A percentile compares a stretch with the other conserved stretches of the same genome.
These are phyloP conservation scores for Papilio dardanus DNA, from an alignment of 1,140 invertebrate genomes.

Conservation along the genomic window DNA sequence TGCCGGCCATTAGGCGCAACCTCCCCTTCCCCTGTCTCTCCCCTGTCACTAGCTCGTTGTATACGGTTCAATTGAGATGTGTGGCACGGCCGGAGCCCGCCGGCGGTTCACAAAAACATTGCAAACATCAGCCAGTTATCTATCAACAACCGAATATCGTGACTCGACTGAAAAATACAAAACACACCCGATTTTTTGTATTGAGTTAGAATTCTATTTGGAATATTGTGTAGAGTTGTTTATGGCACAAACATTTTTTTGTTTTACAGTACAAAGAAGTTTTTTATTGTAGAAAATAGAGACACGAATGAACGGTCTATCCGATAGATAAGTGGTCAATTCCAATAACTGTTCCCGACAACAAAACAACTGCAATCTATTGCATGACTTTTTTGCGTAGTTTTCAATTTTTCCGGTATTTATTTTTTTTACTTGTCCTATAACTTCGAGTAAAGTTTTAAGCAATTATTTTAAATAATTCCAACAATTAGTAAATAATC, in stretches of 20 bases:
- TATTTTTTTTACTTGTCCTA: too few relatives aligned
- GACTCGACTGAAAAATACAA: constrained; percentile 11
- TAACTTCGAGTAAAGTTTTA: too few relatives aligned
- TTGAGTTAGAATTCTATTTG: not conserved
- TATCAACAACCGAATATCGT: constrained; percentile 14
- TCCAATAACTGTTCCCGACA: not conserved
- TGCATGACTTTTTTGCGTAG: not conserved
- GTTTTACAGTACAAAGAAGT: not conserved
- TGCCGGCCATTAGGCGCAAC: not conserved
- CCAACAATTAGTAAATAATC: too few relatives aligned
- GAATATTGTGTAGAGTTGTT: not conserved
- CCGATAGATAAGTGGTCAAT: not conserved
- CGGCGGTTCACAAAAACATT: constrained; percentile 2
- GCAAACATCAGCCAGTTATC: not conserved
- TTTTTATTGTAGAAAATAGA: not conserved
- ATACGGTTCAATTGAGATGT: constrained; percentile 5
- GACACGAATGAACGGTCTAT: not conserved
- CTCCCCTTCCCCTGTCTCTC: not conserved
- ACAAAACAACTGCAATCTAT: not conserved
- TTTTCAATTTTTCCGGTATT: not conserved
- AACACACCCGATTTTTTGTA: not conserved
- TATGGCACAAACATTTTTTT: not conserved
- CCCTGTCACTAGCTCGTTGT: not conserved
- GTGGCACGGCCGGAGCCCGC: not conserved
- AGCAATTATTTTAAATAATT: too few relatives aligned